Evolutionary conservation across 2,888 invertebrate genomes (phyloP).

Genomic region (Lepidocyrtoides sp.): DNA sequence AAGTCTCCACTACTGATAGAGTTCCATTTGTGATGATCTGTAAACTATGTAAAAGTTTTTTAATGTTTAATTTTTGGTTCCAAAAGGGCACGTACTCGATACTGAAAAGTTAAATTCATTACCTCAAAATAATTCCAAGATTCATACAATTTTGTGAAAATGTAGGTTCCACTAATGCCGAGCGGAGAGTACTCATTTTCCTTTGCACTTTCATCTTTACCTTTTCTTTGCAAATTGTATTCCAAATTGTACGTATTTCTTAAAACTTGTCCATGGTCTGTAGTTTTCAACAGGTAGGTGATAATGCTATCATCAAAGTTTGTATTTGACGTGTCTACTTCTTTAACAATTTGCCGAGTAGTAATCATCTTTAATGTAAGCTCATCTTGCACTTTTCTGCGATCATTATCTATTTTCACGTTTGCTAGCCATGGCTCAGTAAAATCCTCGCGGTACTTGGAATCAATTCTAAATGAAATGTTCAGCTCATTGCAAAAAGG

Average conservation of each 20-base stretch:
- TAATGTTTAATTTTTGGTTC: no score
- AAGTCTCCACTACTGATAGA: neutral
- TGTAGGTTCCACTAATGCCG: slow-evolving; percentile 2
- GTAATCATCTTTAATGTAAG: neutral
- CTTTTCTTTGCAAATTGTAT: slow-evolving; percentile 1
- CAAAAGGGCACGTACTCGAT: neutral
- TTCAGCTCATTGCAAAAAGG: slow-evolving; percentile 46
- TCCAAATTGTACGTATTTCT: slow-evolving; percentile 42
- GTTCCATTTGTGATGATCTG: slow-evolving; percentile 50
- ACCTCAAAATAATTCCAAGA: slow-evolving; percentile 57
- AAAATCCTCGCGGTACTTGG: neutral
- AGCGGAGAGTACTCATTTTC: neutral
- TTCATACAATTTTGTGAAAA: slow-evolving; percentile 50
- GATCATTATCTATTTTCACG: neutral
- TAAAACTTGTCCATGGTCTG: neutral
- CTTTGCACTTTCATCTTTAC: neutral
- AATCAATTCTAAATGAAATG: neutral
- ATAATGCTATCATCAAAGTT: slow-evolving; percentile 8
- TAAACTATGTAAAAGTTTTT: slow-evolving; percentile 29
- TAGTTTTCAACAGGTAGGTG: neutral
- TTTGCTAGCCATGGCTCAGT: slow-evolving; percentile 10
- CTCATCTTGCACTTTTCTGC: neutral
- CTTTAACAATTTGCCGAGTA: neutral
- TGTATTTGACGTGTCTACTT: neutral
- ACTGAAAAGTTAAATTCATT: neutral